phyloP scores from a whole-genome alignment of 1,140 invertebrate species.

The Cydia strobilella region DNA sequence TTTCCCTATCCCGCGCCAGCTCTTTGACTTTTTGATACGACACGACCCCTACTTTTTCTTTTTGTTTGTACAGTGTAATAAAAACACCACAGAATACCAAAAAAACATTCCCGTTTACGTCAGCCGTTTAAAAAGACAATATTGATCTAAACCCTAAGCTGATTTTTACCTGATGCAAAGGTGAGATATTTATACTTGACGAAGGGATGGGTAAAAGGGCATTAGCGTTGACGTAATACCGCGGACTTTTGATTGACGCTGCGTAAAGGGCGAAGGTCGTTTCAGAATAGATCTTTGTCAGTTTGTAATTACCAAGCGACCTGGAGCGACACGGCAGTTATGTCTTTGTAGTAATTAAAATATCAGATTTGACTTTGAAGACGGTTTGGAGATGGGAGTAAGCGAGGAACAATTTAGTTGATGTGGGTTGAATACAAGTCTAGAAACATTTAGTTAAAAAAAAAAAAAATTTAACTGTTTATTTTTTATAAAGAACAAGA shows the following conservation, averaged over 20 bases:
- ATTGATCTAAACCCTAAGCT: slow-evolving; percentile 34
- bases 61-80: background rate
- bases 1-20: no score
- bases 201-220: slow-evolving; percentile 53
- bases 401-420: background rate
- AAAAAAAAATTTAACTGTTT: no score
- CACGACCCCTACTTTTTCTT: no score
- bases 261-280: slow-evolving; percentile 45
- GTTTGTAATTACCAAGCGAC: slow-evolving; percentile 16
- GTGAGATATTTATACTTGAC: slow-evolving; percentile 58
- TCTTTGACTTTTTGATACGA: no score
- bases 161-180: slow-evolving; percentile 42
- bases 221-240: slow-evolving; percentile 42
- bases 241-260: slow-evolving; percentile 50
- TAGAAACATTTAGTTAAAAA: no score
- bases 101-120: background rate
- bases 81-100: background rate
- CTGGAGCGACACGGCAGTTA: background rate
- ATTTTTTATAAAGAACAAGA: no score
- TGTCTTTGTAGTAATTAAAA: background rate
- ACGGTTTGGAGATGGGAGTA: background rate
- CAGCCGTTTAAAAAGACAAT: slow-evolving; percentile 8
- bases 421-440: no score
- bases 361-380: slow-evolving; percentile 8
- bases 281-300: slow-evolving; percentile 3